Evolutionary conservation across 2,888 invertebrate genomes (phyloP), one percentile per base, ranked within the genome.

Genomic region (Teleiodes luculella): DNA sequence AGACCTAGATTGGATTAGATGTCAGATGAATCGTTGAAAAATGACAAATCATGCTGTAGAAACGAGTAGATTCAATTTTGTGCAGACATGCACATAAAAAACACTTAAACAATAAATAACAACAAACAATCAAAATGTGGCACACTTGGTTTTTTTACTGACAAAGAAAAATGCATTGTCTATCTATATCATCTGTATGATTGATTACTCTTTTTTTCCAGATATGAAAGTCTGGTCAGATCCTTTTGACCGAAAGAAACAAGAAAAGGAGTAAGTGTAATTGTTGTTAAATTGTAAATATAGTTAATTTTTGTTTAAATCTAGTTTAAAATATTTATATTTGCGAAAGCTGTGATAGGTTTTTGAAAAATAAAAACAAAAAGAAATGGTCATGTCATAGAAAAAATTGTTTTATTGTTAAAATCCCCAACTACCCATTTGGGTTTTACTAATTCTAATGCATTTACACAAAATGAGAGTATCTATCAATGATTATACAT

Each of bases 191-290:
- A n/a, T n/a, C n/a, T n/a, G n/a, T n/a, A n/a, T n/a, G n/a, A n/a
- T n/a, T n/a, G n/a, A 53, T 49, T 36, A 13, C 3, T 37, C 49
- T 57, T 52, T 50, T 45, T 58, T 90, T 87, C 59, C 82, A 91
- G 91, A 91, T 79, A 92, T 92, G 92, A 91, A 91, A 64, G 85
- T 92, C 2, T 92, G 92, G 92, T 78, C 88, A 16, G 91, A 92
- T 75, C 92, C 92, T 28, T 92, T 92, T 75, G 90, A 78, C 10
- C 76, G 90, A 8, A 90, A 88, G 67, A 88, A 90, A 68, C 68
- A 80, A 49, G 74, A 76, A n/a, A 48, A 48, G 24, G 39, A 45
- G 13, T 45, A 28, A 28, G 1, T 45, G 24, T 28, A 20, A 2
- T 37, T 37, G 37, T 13, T 18, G 20, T 11, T 41, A 14, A 18